A percentile compares a stretch with the other conserved stretches of the same genome.
These are phyloP conservation scores for Theretra japonica DNA, from an alignment of 2,888 invertebrate genomes.

Conservation along the genomic window DNA sequence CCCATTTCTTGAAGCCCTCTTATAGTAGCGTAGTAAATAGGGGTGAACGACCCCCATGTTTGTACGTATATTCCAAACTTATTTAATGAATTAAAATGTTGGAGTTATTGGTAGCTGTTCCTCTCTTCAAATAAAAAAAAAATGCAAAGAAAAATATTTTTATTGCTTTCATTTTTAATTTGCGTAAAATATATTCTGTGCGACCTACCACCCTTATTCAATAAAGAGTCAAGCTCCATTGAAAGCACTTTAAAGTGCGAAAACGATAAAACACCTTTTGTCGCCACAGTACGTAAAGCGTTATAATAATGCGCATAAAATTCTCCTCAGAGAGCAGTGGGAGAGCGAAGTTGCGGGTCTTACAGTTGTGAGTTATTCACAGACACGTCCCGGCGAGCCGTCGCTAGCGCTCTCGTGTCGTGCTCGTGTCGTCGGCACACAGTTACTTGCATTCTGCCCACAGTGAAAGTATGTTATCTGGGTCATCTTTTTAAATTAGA, in stretches of 20 bases:
- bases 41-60: not conserved
- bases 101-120: not conserved
- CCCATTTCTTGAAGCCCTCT: not conserved
- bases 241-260: not conserved
- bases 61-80: not conserved
- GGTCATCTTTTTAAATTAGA: conserved; percentile 30
- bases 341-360: conserved; percentile 65
- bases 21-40: not conserved
- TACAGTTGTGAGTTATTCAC: conserved; percentile 72
- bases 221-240: too few relatives aligned
- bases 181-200: not conserved
- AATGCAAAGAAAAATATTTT: not conserved
- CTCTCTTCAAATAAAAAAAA: not conserved
- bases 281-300: conserved; percentile 24
- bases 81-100: not conserved
- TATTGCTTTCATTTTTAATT: not conserved
- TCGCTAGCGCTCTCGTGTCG: conserved; percentile 47
- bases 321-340: conserved; percentile 63
- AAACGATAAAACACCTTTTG: conserved; percentile 13
- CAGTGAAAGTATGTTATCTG: conserved; percentile 41
- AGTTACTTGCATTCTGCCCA: conserved; percentile 30
- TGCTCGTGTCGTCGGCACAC: conserved; percentile 34
- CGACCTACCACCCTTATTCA: not conserved
- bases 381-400: conserved; percentile 65
- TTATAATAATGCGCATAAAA: conserved; percentile 72